Base-by-base conservation (phyloP, 2,888 invertebrate genomes). In the Epirrhoe alternata region DNA sequence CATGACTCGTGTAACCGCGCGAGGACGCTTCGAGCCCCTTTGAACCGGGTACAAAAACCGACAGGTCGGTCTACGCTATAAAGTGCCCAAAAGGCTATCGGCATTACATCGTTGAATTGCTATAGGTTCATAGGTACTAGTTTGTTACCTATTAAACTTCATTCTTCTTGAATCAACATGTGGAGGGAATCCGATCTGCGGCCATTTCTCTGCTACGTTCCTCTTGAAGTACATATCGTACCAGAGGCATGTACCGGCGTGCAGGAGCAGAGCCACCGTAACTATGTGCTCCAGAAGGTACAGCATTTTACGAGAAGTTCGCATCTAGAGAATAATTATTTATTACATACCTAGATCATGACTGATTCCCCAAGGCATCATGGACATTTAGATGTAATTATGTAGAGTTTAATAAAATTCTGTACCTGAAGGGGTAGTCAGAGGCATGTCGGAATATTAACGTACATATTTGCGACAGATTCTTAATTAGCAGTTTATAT, bases 191-290 rank as follows among this genome's bases (percentile, higher is more conserved):
- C 86, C 85, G 0, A 86, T 68, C 0, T 75, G 62, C 49, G 80
- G 72, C 82, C 83, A 84, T 1, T 68, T 60, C 1, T 78, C 70
- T 0, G 53, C 56, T 14, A 68, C 7, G 0, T 65, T 31, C 0
- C 64, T 52, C 0, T 70, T 31, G 5, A 65, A 57, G 30, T 87
- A 82, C 12, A 84, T 52, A 0, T 70, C 61, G 69, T 80, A 90
- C 91, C 90, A 91, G 0, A 89, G 7, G 55, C 92, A 92, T 0
- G 90, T 78, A 31, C 76, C 62, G 0, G 83, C 85, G 47, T 92
- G 92, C 0, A 91, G 71, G 0, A 86, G 68, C 54, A 92, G 71
- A 3, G 64, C 0, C 0, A 81, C 73, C 0, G 78, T 61, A 0
- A 85, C 5, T 0, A 83, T 52, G 67, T 92, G 90, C 69, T 92